Evolutionary conservation across 2,113 vertebrate genomes (phyloP).

Genomic region (Clarias magur): DNA sequence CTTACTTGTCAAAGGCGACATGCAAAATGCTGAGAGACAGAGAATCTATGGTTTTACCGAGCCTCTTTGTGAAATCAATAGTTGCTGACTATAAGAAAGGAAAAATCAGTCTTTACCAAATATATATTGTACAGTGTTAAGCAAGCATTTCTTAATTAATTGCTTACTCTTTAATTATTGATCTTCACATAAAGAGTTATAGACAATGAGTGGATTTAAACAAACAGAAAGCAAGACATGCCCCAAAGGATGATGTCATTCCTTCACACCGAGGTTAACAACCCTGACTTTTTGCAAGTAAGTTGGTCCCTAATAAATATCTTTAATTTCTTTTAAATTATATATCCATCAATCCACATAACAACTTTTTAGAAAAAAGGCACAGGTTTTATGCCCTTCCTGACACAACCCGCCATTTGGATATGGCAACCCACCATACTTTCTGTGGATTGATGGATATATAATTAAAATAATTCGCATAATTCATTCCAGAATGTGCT

Average conservation of each 20-base stretch:
- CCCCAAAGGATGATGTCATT: background rate
- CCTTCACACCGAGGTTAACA: background rate
- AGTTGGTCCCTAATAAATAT: background rate
- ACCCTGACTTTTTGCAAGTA: background rate
- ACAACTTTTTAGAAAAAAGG: too few species aligned
- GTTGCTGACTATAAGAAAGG: background rate
- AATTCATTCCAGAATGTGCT: too few species aligned
- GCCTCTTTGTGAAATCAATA: slow-evolving; percentile 6
- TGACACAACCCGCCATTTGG: too few species aligned
- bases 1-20: background rate
- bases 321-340: too few species aligned
- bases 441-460: too few species aligned
- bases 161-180: background rate
- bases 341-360: too few species aligned
- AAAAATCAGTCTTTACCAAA: background rate
- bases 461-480: too few species aligned
- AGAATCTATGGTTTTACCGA: slow-evolving; percentile 33
- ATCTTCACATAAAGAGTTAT: background rate
- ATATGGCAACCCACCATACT: too few species aligned
- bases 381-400: too few species aligned
- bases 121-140: background rate
- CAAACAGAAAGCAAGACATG: background rate
- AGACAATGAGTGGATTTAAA: background rate
- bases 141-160: background rate
- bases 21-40: slow-evolving; percentile 7